Evolutionary conservation across 2,113 vertebrate species (phyloP).

Genomic region (Procavia capensis): DNA sequence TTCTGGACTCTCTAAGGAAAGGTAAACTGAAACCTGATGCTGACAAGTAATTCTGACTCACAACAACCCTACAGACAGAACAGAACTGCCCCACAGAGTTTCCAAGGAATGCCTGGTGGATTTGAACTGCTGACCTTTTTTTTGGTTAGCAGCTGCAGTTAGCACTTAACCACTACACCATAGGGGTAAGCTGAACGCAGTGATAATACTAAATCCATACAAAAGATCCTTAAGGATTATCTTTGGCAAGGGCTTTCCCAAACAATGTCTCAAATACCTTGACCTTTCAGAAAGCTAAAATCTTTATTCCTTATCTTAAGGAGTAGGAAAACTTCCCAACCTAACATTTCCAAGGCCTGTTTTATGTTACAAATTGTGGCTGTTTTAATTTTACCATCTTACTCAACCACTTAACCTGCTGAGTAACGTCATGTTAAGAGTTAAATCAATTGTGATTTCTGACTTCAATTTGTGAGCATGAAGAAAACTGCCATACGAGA

Average conservation of each 20-base stretch:
- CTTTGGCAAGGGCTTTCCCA: not conserved
- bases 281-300: not conserved
- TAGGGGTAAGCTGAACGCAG: not conserved
- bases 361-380: not conserved
- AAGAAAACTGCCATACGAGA: not conserved
- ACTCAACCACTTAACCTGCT: not conserved
- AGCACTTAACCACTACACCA: too few relatives aligned
- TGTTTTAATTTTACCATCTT: not conserved
- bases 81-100: too few relatives aligned
- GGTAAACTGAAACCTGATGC: not conserved
- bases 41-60: too few relatives aligned
- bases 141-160: too few relatives aligned
- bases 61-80: too few relatives aligned
- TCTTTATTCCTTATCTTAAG: not conserved
- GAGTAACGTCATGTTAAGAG: not conserved
- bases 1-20: not conserved
- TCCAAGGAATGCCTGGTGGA: too few relatives aligned
- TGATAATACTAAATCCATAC: not conserved
- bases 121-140: too few relatives aligned
- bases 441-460: not conserved
- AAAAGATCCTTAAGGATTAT: not conserved
- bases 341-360: not conserved
- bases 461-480: not conserved
- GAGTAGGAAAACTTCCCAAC: not conserved
- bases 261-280: not conserved